Percentiles rank a stretch among this genome's conserved stretches.
phyloP scores from a whole-genome alignment of 2,113 vertebrate genomes.

The Pipa parva region DNA sequence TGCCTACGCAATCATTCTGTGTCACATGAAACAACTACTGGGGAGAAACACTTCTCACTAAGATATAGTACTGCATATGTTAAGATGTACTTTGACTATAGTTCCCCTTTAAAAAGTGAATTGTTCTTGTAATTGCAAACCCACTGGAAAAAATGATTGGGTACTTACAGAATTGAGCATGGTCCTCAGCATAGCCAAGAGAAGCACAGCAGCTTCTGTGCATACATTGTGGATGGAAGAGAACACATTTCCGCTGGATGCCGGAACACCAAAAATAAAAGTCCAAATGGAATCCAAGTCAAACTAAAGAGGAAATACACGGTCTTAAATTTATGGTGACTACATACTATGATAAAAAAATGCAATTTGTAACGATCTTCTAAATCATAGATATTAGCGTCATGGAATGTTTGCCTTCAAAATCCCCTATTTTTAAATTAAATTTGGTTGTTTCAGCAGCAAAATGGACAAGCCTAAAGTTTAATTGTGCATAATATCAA shows the following conservation, averaged over 20 bases:
- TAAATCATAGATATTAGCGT: no score
- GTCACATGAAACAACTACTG: no score
- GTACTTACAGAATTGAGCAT: conserved; percentile 94
- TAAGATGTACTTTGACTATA: background rate
- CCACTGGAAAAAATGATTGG: background rate
- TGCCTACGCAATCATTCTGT: no score
- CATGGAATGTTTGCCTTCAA: no score
- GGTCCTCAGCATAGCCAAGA: conserved; percentile 93
- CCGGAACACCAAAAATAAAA: conserved; percentile 93
- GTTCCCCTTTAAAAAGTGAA: no score
- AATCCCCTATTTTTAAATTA: no score
- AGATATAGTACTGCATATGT: no score
- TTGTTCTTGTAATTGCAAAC: no score
- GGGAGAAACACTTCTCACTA: no score
- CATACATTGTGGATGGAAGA: conserved; percentile 87
- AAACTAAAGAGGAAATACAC: conserved; percentile 67
- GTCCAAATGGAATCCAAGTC: conserved; percentile 97
- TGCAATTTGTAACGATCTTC: background rate
- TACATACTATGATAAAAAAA: background rate
- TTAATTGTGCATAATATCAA: no score
- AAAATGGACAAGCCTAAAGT: no score
- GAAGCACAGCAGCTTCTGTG: conserved; percentile 87
- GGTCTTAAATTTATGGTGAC: background rate
- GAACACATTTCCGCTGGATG: conserved; percentile 84
- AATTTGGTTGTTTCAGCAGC: no score